A percentile compares a stretch with the other conserved stretches of the same genome.
Conservation (phyloP, 2,888 invertebrate species). For the Thera obeliscata region DNA sequence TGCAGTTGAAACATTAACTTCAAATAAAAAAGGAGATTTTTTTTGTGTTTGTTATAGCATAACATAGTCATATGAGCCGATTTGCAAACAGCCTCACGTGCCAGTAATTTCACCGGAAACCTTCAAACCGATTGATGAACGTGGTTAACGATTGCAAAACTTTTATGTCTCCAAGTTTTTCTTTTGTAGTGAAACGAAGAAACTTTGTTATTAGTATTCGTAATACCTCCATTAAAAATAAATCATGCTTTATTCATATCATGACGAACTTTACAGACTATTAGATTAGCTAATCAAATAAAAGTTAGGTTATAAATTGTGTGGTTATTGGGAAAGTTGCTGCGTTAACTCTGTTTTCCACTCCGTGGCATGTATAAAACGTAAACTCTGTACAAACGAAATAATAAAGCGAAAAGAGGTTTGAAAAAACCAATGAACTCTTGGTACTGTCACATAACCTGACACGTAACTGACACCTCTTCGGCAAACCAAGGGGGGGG, state of each 20-base stretch:
- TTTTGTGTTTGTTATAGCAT: too few relatives aligned
- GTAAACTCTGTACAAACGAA: not conserved
- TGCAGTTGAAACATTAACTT: conserved; percentile 66
- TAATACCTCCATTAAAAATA: conserved; percentile 46
- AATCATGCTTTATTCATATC: conserved; percentile 43
- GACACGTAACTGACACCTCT: too few relatives aligned
- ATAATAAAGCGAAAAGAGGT: not conserved
- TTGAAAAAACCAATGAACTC: too few relatives aligned
- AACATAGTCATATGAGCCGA: too few relatives aligned
- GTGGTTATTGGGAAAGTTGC: conserved; percentile 35
- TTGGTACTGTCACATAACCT: too few relatives aligned
- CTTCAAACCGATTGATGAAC: too few relatives aligned
- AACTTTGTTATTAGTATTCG: conserved; percentile 44
- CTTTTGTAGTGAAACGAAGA: conserved; percentile 39
- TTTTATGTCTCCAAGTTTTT: conserved; percentile 44
- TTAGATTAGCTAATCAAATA: conserved; percentile 33
- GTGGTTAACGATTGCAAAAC: conserved; percentile 60
- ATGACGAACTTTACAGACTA: conserved; percentile 36
- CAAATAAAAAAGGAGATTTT: too few relatives aligned
- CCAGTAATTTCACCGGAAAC: too few relatives aligned
- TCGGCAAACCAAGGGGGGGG: too few relatives aligned
- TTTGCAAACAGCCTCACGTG: too few relatives aligned
- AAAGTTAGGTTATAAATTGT: conserved; percentile 34
- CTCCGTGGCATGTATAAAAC: conserved; percentile 14
- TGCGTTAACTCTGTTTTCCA: conserved; percentile 19